Base-by-base conservation (phyloP, 2,113 vertebrate species). In the Anarhynchus alexandrinus region DNA sequence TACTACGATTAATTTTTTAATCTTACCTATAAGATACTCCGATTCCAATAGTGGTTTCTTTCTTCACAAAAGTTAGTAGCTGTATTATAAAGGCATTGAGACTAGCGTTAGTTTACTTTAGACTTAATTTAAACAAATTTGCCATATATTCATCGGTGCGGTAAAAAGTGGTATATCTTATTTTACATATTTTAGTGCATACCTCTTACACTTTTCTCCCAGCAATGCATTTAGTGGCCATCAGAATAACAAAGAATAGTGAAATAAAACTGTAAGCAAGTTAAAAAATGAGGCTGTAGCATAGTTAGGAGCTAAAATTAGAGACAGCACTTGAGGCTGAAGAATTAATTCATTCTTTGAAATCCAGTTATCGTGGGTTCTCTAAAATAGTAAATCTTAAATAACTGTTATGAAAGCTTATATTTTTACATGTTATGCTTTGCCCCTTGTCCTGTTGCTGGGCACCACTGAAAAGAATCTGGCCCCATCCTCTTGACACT, bases 311-410 rank as follows among this genome's bases (percentile, higher is more conserved):
- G 22, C 26, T 69, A 78, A 73, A 82, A 49, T 70, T 45, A 89
- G 26, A 38, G 15, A 57, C 6, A 57, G 2, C 1, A 0, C 20
- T 84, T 4, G 1, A 78, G 15, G 23, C 12, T 62, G 57, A 78
- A 84, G 19, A 66, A 69, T 42, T 82, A 61, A 40, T 71, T 90
- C 1, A 3, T 6, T 70, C 34, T 82, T 86, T 73, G 30, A 40
- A 90, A 90, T 58, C 4, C 42, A 40, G 18, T 61, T 92, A 40
- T 57, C 16, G 12, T 49, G 7, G 12, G 5, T 47, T 88, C n/a
- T 85, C 40, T 65, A 15, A 69, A 65, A 73, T 6, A 55, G 40
- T 30, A 61, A 55, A 61, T 57, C 55, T 84, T 90, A n/a, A 40
- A 8, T 26, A 57, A 76, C 17, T 64, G 22, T 18, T 69, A 78